A percentile compares a stretch with the other conserved stretches of the same genome.
Conservation (phyloP, 1,140 invertebrate genomes). For the Nephotettix cincticeps region DNA sequence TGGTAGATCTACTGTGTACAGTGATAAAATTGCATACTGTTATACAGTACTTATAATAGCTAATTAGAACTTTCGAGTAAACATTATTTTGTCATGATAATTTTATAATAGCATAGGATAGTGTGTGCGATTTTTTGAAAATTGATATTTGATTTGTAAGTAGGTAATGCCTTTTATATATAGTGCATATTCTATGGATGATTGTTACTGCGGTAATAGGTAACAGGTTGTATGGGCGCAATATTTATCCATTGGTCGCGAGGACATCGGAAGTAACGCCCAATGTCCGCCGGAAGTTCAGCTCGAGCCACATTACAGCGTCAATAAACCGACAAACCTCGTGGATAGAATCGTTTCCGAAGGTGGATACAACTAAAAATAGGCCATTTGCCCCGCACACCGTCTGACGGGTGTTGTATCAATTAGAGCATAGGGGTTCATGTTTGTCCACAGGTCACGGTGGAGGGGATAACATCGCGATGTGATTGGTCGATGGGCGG, state of each 20-base stretch:
- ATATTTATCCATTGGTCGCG: not conserved
- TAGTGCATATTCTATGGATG: no score
- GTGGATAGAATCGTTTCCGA: conserved; percentile 13
- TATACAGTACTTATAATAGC: no score
- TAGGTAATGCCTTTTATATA: no score
- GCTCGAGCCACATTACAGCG: not conserved
- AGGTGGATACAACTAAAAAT: conserved; percentile 12
- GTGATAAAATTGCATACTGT: no score
- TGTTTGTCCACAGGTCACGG: not conserved
- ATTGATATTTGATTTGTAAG: no score
- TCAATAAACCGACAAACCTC: conserved; percentile 18
- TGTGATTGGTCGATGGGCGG: conserved; percentile 11
- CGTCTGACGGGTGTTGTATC: conserved; percentile 1
- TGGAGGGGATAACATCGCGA: not conserved
- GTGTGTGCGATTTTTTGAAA: no score
- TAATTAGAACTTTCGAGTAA: no score
- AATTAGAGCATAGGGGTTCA: not conserved
- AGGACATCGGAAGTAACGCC: not conserved
- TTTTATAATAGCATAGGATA: no score
- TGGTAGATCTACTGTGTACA: no score
- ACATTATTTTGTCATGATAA: no score
- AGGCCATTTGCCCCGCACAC: not conserved
- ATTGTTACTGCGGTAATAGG: no score
- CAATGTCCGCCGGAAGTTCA: conserved; percentile 8
- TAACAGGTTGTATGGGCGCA: not conserved